These are phyloP conservation scores for Rhagium mordax DNA, from an alignment of 2,888 invertebrate species.

Conservation along the genomic window DNA sequence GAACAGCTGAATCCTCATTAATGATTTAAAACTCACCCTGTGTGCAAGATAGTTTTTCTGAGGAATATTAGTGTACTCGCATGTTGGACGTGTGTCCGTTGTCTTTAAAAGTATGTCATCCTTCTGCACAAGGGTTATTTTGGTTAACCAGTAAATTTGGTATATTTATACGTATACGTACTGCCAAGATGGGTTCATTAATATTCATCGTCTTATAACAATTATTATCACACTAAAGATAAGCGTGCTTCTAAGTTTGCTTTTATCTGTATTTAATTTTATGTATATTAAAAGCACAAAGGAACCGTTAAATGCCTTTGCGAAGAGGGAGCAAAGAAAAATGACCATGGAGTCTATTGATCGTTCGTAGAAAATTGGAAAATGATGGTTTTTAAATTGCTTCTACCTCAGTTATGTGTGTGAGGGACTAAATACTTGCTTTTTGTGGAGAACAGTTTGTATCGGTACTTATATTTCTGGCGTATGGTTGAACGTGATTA, in stretches of 20 bases:
- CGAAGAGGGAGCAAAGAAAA: constrained; percentile 33
- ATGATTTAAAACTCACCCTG: no score
- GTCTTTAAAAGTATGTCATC: no score
- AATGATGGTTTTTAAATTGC: constrained; percentile 38
- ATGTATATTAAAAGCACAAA: constrained; percentile 9
- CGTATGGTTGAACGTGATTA: not conserved
- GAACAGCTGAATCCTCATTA: no score
- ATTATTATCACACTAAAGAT: not conserved
- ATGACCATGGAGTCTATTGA: constrained; percentile 6
- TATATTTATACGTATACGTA: no score
- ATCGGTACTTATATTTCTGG: not conserved
- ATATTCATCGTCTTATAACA: not conserved
- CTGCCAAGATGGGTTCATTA: no score
- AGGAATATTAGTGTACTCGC: no score
- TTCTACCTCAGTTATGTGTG: constrained; percentile 26
- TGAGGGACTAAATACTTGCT: constrained; percentile 3
- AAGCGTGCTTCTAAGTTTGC: not conserved
- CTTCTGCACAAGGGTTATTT: no score
- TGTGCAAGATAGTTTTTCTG: no score
- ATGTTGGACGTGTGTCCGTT: no score
- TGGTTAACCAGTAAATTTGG: no score
- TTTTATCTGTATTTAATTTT: constrained; percentile 7
- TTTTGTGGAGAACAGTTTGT: not conserved
- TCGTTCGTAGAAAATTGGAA: constrained; percentile 27
- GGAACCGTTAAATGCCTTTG: not conserved